phyloP scores from a whole-genome alignment of 2,888 invertebrate genomes.

The Eupithecia exiguata region DNA sequence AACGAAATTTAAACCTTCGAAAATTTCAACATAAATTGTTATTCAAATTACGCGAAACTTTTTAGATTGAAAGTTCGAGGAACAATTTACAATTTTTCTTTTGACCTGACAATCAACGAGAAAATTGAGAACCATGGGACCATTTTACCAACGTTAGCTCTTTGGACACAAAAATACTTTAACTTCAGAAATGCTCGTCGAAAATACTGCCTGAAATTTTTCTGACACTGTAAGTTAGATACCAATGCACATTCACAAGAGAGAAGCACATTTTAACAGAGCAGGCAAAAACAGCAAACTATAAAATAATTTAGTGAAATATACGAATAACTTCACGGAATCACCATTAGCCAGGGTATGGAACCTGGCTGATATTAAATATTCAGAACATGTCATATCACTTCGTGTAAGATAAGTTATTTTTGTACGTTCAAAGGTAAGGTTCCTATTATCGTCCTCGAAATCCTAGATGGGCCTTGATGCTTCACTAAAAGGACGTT shows the following conservation, averaged over 20 bases:
- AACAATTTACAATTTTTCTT: not conserved
- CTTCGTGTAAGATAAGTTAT: conserved; percentile 11
- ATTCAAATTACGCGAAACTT: conserved; percentile 12
- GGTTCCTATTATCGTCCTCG: not conserved
- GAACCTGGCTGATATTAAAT: conserved; percentile 15
- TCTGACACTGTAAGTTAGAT: not conserved
- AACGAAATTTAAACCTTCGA: conserved; percentile 4
- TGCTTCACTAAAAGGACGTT: not conserved
- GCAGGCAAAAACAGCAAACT: conserved; percentile 16
- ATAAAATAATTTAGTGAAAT: conserved; percentile 25
- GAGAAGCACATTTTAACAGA: not conserved
- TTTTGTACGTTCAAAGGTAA: not conserved
- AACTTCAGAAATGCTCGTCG: not conserved
- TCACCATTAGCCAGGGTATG: not conserved
- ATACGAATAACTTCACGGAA: not conserved
- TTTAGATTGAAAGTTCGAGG: conserved; percentile 10
- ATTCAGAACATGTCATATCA: conserved; percentile 35
- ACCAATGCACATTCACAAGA: not conserved
- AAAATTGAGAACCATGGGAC: not conserved
- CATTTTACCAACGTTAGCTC: not conserved
- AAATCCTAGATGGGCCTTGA: not conserved
- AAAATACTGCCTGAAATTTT: not conserved
- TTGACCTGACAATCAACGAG: conserved; percentile 10
- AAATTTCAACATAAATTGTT: conserved; percentile 4
- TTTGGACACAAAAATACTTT: not conserved